Conservation (phyloP, 2,888 invertebrate genomes). For the Pammene aurita region DNA sequence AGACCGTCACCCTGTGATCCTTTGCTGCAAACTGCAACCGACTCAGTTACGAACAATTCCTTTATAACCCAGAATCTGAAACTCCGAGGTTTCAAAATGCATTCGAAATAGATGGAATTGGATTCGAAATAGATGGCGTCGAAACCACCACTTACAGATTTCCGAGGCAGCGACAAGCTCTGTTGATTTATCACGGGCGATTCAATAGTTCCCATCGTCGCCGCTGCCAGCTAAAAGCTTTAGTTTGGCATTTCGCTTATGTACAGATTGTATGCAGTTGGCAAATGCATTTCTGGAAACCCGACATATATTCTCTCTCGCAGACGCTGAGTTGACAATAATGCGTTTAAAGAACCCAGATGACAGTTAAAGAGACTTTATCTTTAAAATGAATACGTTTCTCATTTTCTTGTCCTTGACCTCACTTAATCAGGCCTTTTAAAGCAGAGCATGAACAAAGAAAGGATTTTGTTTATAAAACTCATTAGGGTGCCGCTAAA, state of each 20-base stretch:
- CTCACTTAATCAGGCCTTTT: constrained; percentile 5
- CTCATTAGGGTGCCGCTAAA: constrained; percentile 22
- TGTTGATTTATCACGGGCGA: constrained; percentile 47
- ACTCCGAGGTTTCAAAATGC: constrained; percentile 23
- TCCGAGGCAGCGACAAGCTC: constrained; percentile 38
- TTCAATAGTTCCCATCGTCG: constrained; percentile 47
- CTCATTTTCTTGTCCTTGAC: constrained; percentile 3
- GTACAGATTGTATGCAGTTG: constrained; percentile 43
- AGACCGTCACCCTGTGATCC: not conserved
- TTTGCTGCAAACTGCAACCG: constrained; percentile 14
- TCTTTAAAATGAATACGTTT: not conserved
- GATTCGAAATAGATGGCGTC: constrained; percentile 36
- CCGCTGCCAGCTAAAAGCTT: constrained; percentile 55
- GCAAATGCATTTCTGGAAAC: constrained; percentile 46
- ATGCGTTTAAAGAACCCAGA: constrained; percentile 6
- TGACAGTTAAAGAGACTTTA: constrained; percentile 1
- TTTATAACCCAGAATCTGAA: constrained; percentile 36
- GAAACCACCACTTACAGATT: constrained; percentile 39
- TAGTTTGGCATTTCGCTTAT: constrained; percentile 47
- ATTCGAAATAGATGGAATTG: constrained; percentile 23
- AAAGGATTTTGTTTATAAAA: constrained; percentile 21
- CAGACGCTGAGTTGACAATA: constrained; percentile 5
- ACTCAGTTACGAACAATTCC: constrained; percentile 26
- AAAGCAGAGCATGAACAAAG: not conserved
- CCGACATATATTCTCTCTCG: not conserved